phyloP scores from a whole-genome alignment of 2,113 vertebrate genomes.

The Siniperca knerii region DNA sequence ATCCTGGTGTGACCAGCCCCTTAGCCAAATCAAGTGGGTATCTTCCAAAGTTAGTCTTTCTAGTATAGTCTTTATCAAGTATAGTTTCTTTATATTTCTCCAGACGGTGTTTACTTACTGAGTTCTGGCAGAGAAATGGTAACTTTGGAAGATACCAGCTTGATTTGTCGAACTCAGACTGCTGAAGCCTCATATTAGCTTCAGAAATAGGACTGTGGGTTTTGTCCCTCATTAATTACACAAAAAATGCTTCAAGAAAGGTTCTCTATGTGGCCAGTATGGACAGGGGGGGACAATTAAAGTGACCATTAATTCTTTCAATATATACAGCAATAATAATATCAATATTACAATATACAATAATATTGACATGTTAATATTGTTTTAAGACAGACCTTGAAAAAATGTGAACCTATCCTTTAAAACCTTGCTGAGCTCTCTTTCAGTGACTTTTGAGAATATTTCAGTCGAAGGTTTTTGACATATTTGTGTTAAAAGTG shows the following conservation, averaged over 20 bases:
- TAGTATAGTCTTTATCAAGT: not conserved
- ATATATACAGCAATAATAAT: too few species aligned
- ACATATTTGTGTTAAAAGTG: slow-evolving; percentile 4
- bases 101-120: not conserved
- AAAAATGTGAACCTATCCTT: not conserved
- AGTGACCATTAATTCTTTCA: not conserved
- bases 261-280: not conserved
- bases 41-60: not conserved
- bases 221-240: not conserved
- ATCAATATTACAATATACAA: too few species aligned
- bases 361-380: not conserved
- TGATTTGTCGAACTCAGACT: not conserved
- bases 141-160: not conserved
- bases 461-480: not conserved
- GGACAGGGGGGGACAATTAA: not conserved
- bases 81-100: not conserved
- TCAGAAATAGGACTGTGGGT: not conserved
- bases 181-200: not conserved
- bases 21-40: too few species aligned
- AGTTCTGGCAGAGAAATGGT: not conserved
- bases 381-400: not conserved
- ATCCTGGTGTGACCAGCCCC: too few species aligned
- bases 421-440: slow-evolving; percentile 2
- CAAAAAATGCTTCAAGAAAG: not conserved
- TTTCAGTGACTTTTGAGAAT: slow-evolving; percentile 1